Base-by-base conservation (phyloP, 2,888 invertebrate genomes). In the Polietes domitor region DNA sequence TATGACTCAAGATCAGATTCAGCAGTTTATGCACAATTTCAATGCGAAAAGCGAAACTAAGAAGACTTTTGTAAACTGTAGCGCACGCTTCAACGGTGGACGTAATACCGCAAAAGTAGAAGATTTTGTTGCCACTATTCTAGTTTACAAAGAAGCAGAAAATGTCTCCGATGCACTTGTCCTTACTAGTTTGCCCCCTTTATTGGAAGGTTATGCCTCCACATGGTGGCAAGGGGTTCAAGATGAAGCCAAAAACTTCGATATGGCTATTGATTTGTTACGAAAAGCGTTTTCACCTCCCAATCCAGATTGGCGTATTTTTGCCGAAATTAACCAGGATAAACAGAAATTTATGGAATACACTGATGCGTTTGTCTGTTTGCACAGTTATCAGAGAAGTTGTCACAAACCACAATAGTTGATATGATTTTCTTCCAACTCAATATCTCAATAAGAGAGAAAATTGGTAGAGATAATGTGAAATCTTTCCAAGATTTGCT, bases 161-260 rank as follows among this genome's bases (percentile, higher is more conserved):
- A 65, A 68, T 17, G 17, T 76, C 1, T 53, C 65, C 7, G 37
- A 76, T 41, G 24, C 2, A 17, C n/a, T 53, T n/a, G 85, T 80
- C 1, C 47, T 82, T 26, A 61, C 68, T 17, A 78, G 85, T 17
- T 32, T 77, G 0, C 80, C 82, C 0, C 15, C 77, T 6, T 15
- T 83, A 10, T 32, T 80, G 19, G 80, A 85, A 53, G 85, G 82
- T 0, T 85, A 78, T 37, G 80, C 78, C 15, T 77, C 80, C 0
- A 53, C 76, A 7, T 85, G 80, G 76, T 83, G 80, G 80, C 80
- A 82, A 76, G 82, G 83, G 3, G 32, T 80, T 19, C 28, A 77
- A 28, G 9, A 65, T 24, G 63, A 83, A 10, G 79, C 53, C 9
- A 26, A 19, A n/a, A 24, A 50, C 12, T 83, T 80, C 21, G 9